A percentile compares a stretch with the other conserved stretches of the same genome.
Evolutionary conservation across 2,113 vertebrate species (phyloP).

Genomic region (Tiliqua scincoides): DNA sequence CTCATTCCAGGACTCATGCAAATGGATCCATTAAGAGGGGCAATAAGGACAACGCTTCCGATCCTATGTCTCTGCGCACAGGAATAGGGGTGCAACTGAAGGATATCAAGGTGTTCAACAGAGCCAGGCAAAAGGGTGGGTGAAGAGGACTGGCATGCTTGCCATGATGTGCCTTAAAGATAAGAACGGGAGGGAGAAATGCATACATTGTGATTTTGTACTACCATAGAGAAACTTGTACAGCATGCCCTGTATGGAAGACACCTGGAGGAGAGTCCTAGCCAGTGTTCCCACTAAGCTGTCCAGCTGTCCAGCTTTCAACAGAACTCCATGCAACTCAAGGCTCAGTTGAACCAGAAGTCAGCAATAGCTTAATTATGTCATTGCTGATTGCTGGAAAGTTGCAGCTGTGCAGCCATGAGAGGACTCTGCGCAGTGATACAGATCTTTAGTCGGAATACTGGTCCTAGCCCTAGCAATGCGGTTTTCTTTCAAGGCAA

Average conservation of each 20-base stretch:
- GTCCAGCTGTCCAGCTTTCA: too few species aligned
- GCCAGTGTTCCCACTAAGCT: too few species aligned
- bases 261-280: not conserved
- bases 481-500: not conserved
- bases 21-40: constrained; percentile 98
- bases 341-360: too few species aligned
- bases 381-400: too few species aligned
- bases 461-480: not conserved
- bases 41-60: constrained; percentile 93
- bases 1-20: constrained; percentile 86
- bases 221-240: too few species aligned
- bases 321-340: too few species aligned
- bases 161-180: not conserved
- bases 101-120: constrained; percentile 98
- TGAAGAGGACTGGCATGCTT: not conserved
- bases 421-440: too few species aligned
- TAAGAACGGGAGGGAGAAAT: not conserved
- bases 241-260: not conserved
- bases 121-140: constrained; percentile 90
- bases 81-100: constrained; percentile 96
- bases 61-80: constrained; percentile 90
- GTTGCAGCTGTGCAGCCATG: too few species aligned
- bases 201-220: not conserved
- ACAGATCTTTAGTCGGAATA: too few species aligned
- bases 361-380: too few species aligned